A percentile compares a stretch with the other conserved stretches of the same genome.
phyloP scores from a whole-genome alignment of 2,797 vertebrate species.

The Furcifer pardalis region DNA sequence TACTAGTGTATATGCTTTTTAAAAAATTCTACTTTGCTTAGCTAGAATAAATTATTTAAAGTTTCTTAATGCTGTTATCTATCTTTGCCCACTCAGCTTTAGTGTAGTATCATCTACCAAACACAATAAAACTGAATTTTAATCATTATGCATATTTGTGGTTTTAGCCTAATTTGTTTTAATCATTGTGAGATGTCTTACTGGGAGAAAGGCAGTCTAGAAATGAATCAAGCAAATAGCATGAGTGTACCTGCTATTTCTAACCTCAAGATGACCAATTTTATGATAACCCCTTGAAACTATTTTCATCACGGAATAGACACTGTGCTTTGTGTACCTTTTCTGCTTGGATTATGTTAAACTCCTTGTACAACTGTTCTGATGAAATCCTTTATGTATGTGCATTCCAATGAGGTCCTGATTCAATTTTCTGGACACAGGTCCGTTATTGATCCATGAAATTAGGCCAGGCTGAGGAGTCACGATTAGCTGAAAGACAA shows the following conservation, averaged over 20 bases:
- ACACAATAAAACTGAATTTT: background rate
- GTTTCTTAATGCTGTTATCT: too few species aligned
- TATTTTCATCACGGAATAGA: conserved; percentile 28
- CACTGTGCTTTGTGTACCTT: conserved; percentile 36
- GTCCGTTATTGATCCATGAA: conserved; percentile 15
- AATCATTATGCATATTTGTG: background rate
- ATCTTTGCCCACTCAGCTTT: too few species aligned
- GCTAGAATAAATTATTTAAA: too few species aligned
- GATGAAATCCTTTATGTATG: conserved; percentile 1
- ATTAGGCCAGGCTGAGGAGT: conserved; percentile 5
- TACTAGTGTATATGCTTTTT: too few species aligned
- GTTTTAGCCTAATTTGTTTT: background rate
- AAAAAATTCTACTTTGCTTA: too few species aligned
- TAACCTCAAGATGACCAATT: conserved; percentile 11
- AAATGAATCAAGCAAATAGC: too few species aligned
- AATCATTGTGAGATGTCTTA: background rate
- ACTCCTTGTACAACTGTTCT: conserved; percentile 11
- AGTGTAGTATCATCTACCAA: background rate
- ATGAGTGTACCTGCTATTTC: background rate
- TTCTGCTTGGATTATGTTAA: conserved; percentile 6
- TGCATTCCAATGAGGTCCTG: conserved; percentile 15
- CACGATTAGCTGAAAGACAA: conserved; percentile 21
- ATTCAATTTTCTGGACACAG: conserved; percentile 17
- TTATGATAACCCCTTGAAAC: conserved; percentile 35
- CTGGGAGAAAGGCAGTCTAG: too few species aligned